These are phyloP conservation scores for Arrhopalites spinosus DNA, from an alignment of 2,888 invertebrate genomes.

Conservation along the genomic window DNA sequence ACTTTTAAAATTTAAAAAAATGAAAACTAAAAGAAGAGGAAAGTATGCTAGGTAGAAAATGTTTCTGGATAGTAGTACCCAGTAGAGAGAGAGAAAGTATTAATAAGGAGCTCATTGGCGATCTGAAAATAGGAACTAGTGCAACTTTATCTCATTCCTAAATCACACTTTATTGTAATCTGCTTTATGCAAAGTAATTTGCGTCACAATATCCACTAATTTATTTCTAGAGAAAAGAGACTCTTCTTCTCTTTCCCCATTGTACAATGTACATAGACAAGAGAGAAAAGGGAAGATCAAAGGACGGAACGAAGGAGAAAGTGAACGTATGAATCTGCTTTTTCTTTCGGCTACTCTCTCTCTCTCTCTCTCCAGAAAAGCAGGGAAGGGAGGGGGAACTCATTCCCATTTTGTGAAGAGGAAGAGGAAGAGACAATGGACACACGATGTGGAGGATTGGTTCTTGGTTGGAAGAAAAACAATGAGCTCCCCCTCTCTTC, in stretches of 20 bases:
- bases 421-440: not conserved
- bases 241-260: not conserved
- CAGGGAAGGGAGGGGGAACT: too few species aligned
- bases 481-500: conserved; percentile 30
- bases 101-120: conserved; percentile 17
- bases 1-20: too few species aligned
- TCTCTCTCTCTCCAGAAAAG: not conserved
- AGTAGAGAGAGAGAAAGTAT: not conserved
- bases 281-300: not conserved
- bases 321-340: not conserved
- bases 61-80: not conserved
- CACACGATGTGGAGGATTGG: not conserved
- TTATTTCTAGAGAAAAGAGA: conserved; percentile 3
- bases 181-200: conserved; percentile 32
- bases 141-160: conserved; percentile 32
- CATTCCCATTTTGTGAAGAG: too few species aligned
- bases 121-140: conserved; percentile 32
- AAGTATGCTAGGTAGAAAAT: too few species aligned
- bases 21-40: too few species aligned
- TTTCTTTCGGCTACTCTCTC: not conserved
- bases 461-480: conserved; percentile 23
- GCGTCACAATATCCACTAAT: conserved; percentile 34
- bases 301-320: not conserved
- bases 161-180: conserved; percentile 36
- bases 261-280: not conserved